Base-by-base conservation (phyloP, 2,113 vertebrate species). In the Lanius ludovicianus region DNA sequence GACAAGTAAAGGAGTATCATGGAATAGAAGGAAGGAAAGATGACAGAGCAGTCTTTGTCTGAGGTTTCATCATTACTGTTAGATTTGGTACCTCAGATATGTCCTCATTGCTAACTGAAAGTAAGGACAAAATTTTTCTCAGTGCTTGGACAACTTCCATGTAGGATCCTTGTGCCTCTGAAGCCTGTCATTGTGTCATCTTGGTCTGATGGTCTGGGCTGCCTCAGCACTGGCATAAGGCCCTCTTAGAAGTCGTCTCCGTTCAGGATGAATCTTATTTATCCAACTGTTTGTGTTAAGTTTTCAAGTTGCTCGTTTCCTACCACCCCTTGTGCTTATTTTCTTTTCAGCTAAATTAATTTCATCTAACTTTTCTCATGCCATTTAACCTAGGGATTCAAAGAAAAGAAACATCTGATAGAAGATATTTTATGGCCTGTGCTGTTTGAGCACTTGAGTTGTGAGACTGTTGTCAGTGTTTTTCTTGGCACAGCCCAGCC, bases 301-400 rank as follows among this genome's bases (percentile, higher is more conserved):
- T 84, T 93, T 89, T 87, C 75, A 49, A 49, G 55, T 77, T 62
- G 27, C 37, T 88, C 1, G 0, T 64, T 90, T 95, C 46, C 59
- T 92, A 57, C 67, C 30, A 62, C 52, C 49, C 30, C 10, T 37
- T 74, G 22, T 68, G n/a, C 41, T 83, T 97, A 71, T 92, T 95
- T 97, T 89, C 46, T 84, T 97, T 95, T 87, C 60, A 82, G 70
- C 42, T 84, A 91, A 89, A 96, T 97, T 89, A 87, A 96, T 96
- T 96, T 89, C 18, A 7, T 14, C 89, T 92, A 49, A 77, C 80
- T 96, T 97, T 94, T 94, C 89, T 93, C 84, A 95, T 93, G 91
- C 65, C 77, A 49, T 95, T 95, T 92, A 87, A 71, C 82, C 49
- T 55, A 89, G n/a, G 28, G 63, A 79, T 89, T 89, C 79, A 92